phyloP scores from a whole-genome alignment of 2,888 invertebrate genomes.

The Aphidius colemani region DNA sequence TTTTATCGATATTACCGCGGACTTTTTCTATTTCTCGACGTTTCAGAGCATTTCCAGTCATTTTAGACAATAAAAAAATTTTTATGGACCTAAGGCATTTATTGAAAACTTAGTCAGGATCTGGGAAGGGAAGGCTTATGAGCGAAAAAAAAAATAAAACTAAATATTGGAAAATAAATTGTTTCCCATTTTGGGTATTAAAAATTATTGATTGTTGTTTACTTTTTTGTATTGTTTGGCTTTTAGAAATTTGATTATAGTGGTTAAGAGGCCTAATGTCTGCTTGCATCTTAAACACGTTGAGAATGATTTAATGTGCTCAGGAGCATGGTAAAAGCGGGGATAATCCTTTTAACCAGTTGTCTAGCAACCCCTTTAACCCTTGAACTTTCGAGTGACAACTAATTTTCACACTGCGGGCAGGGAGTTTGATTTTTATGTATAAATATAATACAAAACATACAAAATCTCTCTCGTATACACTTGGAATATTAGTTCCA shows the following conservation, averaged over 20 bases:
- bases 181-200: not conserved
- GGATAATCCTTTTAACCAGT: constrained; percentile 58
- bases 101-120: too few species aligned
- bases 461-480: too few species aligned
- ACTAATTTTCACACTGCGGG: constrained; percentile 47
- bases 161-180: not conserved
- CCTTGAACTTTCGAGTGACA: constrained; percentile 49
- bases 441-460: too few species aligned
- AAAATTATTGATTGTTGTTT: constrained; percentile 1
- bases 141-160: too few species aligned
- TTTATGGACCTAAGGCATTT: too few species aligned
- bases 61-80: too few species aligned
- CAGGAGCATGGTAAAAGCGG: constrained; percentile 47
- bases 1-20: too few species aligned
- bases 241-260: not conserved
- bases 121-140: too few species aligned
- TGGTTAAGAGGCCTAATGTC: not conserved
- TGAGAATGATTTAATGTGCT: constrained; percentile 56
- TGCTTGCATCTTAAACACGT: constrained; percentile 12
- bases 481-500: too few species aligned
- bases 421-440: not conserved
- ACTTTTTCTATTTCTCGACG: too few species aligned
- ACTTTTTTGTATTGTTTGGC: not conserved
- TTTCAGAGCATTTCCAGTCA: too few species aligned
- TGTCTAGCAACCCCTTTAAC: constrained; percentile 56